Percentiles rank a stretch among this genome's conserved stretches.
These are phyloP conservation scores for Triplophysa rosa DNA, from an alignment of 2,113 vertebrate species.

Conservation along the genomic window DNA sequence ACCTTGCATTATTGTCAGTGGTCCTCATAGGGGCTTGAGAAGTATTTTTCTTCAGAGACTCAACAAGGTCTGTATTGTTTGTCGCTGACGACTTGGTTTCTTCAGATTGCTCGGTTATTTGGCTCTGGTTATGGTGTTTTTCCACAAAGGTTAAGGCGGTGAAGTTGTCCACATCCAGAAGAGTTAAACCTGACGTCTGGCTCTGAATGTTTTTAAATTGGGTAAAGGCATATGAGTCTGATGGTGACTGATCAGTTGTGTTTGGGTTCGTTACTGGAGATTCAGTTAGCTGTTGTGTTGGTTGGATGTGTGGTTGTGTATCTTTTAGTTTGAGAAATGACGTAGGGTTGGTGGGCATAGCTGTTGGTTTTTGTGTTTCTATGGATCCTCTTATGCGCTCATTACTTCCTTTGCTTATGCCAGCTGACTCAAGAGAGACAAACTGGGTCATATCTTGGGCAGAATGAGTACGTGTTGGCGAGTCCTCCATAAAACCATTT, in stretches of 20 bases:
- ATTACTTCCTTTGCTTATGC: not conserved
- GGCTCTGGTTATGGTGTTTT: slow-evolving; percentile 53
- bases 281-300: slow-evolving; percentile 17
- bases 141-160: slow-evolving; percentile 39
- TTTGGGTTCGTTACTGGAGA: slow-evolving; percentile 1
- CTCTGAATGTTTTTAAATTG: slow-evolving; percentile 16
- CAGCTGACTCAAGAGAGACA: slow-evolving; percentile 2
- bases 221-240: not conserved
- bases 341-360: slow-evolving; percentile 19
- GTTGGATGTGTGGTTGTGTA: slow-evolving; percentile 24
- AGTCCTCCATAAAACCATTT: slow-evolving; percentile 44
- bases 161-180: slow-evolving; percentile 30
- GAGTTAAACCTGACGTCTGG: slow-evolving; percentile 21
- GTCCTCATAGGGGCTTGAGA: slow-evolving; percentile 74
- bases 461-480: slow-evolving; percentile 21
- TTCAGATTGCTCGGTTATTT: slow-evolving; percentile 38
- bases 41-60: slow-evolving; percentile 69
- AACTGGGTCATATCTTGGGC: slow-evolving; percentile 7
- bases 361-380: not conserved
- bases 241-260: not conserved
- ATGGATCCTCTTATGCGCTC: not conserved
- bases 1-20: slow-evolving; percentile 68
- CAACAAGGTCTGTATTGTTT: slow-evolving; percentile 59
- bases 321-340: slow-evolving; percentile 5
- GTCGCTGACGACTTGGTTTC: slow-evolving; percentile 30